These are phyloP conservation scores for Bos indicus DNA, from an alignment of 2,113 vertebrate species.

Conservation along the genomic window DNA sequence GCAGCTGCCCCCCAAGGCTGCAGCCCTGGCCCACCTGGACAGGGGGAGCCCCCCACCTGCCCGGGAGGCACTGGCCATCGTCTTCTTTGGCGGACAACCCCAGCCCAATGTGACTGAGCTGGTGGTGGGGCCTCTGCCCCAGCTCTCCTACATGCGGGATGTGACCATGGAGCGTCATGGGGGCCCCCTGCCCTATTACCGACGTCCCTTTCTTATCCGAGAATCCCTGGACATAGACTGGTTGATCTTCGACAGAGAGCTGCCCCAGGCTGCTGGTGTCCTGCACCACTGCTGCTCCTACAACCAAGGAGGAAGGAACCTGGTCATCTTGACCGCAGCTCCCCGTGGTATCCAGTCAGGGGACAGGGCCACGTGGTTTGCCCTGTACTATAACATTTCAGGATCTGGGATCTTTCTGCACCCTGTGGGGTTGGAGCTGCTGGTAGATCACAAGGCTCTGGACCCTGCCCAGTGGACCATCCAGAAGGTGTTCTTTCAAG, in stretches of 20 bases:
- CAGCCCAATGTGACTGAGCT: slow-evolving; percentile 85
- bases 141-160: slow-evolving; percentile 68
- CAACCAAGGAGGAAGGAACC: fast-evolving
- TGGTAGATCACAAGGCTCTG: slow-evolving; percentile 83
- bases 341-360: slow-evolving; percentile 86
- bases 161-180: slow-evolving; percentile 70
- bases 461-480: slow-evolving; percentile 80
- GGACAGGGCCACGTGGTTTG: slow-evolving; percentile 88
- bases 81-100: slow-evolving; percentile 80
- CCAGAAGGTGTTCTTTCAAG: slow-evolving; percentile 84
- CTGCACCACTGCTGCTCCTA: slow-evolving; percentile 84
- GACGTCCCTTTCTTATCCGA: slow-evolving; percentile 78
- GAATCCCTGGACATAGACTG: slow-evolving; percentile 81
- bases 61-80: slow-evolving; percentile 84
- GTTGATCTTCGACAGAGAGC: slow-evolving; percentile 59
- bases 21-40: slow-evolving; percentile 83
- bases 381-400: slow-evolving; percentile 79
- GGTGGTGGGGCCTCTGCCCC: slow-evolving; percentile 83
- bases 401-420: slow-evolving; percentile 84
- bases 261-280: slow-evolving; percentile 71
- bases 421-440: slow-evolving; percentile 89
- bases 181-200: slow-evolving; percentile 70
- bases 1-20: slow-evolving; percentile 81
- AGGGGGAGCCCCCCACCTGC: slow-evolving; percentile 54
- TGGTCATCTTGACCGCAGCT: slow-evolving; percentile 75